Percentiles rank a stretch among this genome's conserved stretches.
Conservation (phyloP, 2,113 vertebrate species). For the Anarrhichthys ocellatus region DNA sequence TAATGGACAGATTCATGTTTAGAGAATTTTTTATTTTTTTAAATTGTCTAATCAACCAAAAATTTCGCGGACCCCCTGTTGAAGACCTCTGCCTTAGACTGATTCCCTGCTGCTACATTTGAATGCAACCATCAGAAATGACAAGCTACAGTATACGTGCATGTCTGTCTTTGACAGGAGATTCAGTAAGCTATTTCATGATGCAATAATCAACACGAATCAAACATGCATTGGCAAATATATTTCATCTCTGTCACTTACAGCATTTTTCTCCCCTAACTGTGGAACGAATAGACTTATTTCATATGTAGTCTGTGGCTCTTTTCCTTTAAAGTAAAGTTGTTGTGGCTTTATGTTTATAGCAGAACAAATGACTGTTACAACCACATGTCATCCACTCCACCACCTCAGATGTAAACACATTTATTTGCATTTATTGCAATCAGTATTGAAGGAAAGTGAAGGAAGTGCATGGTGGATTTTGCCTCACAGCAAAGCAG, state of each 20-base stretch:
- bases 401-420: background rate
- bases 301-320: background rate
- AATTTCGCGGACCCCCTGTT: too few species aligned
- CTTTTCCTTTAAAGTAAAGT: constrained; percentile 3
- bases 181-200: constrained; percentile 44
- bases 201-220: constrained; percentile 44
- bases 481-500: background rate
- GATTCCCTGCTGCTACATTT: constrained; percentile 21
- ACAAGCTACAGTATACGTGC: background rate
- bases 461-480: background rate
- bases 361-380: constrained; percentile 2
- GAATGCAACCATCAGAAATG: constrained; percentile 8
- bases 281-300: constrained; percentile 18
- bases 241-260: constrained; percentile 31
- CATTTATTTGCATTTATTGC: background rate
- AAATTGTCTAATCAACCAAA: too few species aligned
- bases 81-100: background rate
- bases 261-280: background rate
- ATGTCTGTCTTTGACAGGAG: constrained; percentile 21
- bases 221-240: constrained; percentile 22
- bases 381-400: constrained; percentile 1
- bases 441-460: background rate
- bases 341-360: constrained; percentile 5
- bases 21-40: too few species aligned
- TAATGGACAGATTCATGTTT: too few species aligned